A percentile compares a stretch with the other conserved stretches of the same genome.
phyloP scores from a whole-genome alignment of 2,888 invertebrate species.

The Busseola fusca region DNA sequence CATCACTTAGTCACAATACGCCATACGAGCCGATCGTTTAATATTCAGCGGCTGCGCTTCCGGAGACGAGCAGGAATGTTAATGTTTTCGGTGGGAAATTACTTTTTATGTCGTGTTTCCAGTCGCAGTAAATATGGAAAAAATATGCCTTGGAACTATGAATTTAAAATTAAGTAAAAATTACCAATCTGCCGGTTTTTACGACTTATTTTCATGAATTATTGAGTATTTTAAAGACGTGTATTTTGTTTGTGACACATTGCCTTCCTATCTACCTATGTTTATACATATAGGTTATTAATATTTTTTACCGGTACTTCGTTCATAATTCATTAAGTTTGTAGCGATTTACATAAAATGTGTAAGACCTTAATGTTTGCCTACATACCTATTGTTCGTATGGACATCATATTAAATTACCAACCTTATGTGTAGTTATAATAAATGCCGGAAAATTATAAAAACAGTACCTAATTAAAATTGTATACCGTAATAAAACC shows the following conservation, averaged over 20 bases:
- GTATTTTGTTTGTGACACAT: not conserved
- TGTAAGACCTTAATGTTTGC: constrained; percentile 31
- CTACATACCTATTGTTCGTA: constrained; percentile 3
- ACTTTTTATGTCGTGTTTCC: constrained; percentile 28
- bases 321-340: constrained; percentile 27
- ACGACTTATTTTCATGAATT: not conserved
- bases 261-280: not conserved
- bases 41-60: constrained; percentile 74
- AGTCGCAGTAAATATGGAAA: constrained; percentile 7
- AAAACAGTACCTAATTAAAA: constrained; percentile 11
- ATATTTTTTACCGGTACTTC: constrained; percentile 30
- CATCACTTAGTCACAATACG: constrained; percentile 58
- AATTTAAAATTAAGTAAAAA: not conserved
- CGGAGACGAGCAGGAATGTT: constrained; percentile 72
- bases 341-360: constrained; percentile 54
- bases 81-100: constrained; percentile 70
- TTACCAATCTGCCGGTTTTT: not conserved
- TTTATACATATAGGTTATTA: constrained; percentile 17
- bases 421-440: not conserved
- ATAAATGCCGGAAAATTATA: constrained; percentile 13
- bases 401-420: constrained; percentile 3
- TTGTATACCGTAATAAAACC: constrained; percentile 2
- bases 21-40: constrained; percentile 52
- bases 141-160: not conserved
- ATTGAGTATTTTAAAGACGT: not conserved